Evolutionary conservation across 2,113 vertebrate species (phyloP), one percentile per base, ranked within the genome.

Genomic region (Aythya baeri): DNA sequence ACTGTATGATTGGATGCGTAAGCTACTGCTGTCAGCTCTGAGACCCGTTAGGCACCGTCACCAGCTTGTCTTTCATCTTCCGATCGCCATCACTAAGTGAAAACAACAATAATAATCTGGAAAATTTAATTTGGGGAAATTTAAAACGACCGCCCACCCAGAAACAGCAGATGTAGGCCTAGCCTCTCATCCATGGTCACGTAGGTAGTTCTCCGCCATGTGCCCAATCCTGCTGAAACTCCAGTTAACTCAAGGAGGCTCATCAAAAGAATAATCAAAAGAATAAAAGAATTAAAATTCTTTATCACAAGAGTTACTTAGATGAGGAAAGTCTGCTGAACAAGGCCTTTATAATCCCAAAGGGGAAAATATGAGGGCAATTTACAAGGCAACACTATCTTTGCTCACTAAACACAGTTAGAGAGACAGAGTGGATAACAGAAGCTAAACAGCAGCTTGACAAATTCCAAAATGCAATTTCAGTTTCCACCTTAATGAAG

Each of bases 111-210:
- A 31, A 50, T 65, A 43, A 58, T 34, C 44, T 46, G 80, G 44
- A 76, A 88, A 83, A 81, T 34, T 58, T 80, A 59, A 76, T 29
- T 41, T 62, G 65, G 32, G 61, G 72, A 25, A 78, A 46, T 86
- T 77, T 82, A 54, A 84, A 91, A 50, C 10, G 49, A 70, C 9
- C 21, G 29, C 0, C 0, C 52, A 14, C 5, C 0, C 0, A 0
- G 32, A 88, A 90, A 50, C 6, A 2, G 36, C 76, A 29, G 57
- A 74, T 43, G 61, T 44, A 26, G 14, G 73, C 20, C n/a, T 74
- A 76, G 82, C 20, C 32, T 84, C 1, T 0, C n/a, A 38, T 58
- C 17, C 26, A 38, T 71, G 50, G 49, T 74, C 70, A 52, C 0
- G 0, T 2, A 80, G 49, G 26, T 59, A 29, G 58, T 95, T 59